A percentile compares a stretch with the other conserved stretches of the same genome.
phyloP scores from a whole-genome alignment of 2,113 vertebrate genomes.

The Vombatus ursinus region DNA sequence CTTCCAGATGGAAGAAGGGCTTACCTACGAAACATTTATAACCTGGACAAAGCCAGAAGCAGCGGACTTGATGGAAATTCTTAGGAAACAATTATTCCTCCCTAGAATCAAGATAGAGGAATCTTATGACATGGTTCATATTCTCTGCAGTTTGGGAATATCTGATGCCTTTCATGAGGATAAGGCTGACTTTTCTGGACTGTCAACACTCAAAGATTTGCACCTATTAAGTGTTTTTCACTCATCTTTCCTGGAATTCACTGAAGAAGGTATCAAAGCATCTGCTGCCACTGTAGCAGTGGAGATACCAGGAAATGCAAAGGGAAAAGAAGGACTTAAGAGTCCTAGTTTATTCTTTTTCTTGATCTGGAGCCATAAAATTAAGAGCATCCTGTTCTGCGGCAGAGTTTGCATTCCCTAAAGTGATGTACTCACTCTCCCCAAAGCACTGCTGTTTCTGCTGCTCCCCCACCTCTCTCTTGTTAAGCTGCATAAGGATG shows the following conservation, averaged over 20 bases:
- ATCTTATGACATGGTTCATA: slow-evolving; percentile 83
- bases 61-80: slow-evolving; percentile 78
- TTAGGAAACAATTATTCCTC: slow-evolving; percentile 83
- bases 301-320: slow-evolving; percentile 76
- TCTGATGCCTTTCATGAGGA: slow-evolving; percentile 81
- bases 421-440: neutral
- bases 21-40: slow-evolving; percentile 88
- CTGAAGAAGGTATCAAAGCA: slow-evolving; percentile 94
- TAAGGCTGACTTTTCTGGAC: slow-evolving; percentile 88
- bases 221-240: slow-evolving; percentile 91
- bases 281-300: slow-evolving; percentile 87
- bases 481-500: neutral
- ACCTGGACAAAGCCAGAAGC: slow-evolving; percentile 85
- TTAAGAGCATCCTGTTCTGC: slow-evolving; percentile 76
- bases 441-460: neutral
- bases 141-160: slow-evolving; percentile 90
- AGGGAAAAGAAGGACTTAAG: slow-evolving; percentile 34
- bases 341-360: slow-evolving; percentile 85
- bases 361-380: slow-evolving; percentile 81
- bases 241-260: slow-evolving; percentile 94
- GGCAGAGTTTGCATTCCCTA: slow-evolving; percentile 75
- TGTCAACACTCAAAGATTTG: slow-evolving; percentile 85
- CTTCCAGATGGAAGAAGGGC: slow-evolving; percentile 86
- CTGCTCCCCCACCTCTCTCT: neutral
- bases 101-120: slow-evolving; percentile 92